A percentile compares a stretch with the other conserved stretches of the same genome.
Evolutionary conservation across 2,888 invertebrate species (phyloP).

Genomic region (Caenorhabditis sulstoni): DNA sequence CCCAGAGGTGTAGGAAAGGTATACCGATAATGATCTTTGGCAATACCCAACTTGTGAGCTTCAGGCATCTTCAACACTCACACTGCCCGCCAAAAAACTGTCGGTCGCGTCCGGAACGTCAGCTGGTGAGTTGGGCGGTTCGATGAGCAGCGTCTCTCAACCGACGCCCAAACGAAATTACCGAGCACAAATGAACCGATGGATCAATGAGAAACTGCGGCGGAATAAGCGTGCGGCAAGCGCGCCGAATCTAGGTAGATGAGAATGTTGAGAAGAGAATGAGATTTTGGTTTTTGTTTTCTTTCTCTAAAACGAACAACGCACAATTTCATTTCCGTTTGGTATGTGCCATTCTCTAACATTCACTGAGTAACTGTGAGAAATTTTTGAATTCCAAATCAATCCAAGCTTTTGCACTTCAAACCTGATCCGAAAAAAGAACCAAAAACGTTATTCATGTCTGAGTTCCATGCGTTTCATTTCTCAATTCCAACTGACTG

Average conservation of each 20-base stretch:
- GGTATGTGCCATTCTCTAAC: slow-evolving; percentile 47
- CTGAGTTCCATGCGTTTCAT: not conserved
- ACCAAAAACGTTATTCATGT: not conserved
- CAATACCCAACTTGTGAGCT: slow-evolving; percentile 11
- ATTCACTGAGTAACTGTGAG: slow-evolving; percentile 1
- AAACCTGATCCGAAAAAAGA: not conserved
- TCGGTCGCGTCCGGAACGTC: slow-evolving; percentile 67
- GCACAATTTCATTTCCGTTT: slow-evolving; percentile 28
- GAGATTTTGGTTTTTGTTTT: too few species aligned
- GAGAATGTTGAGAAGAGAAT: slow-evolving; percentile 5
- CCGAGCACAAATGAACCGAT: slow-evolving; percentile 72
- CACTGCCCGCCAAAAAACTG: slow-evolving; percentile 72
- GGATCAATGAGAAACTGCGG: slow-evolving; percentile 69
- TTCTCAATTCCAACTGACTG: too few species aligned
- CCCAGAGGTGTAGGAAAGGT: slow-evolving; percentile 73
- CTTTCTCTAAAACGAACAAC: too few species aligned
- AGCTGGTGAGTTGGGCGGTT: slow-evolving; percentile 67
- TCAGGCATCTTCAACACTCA: slow-evolving; percentile 74
- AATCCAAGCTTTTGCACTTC: not conserved
- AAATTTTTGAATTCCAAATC: too few species aligned
- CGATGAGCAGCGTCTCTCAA: slow-evolving; percentile 58
- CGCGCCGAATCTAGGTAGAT: slow-evolving; percentile 91
- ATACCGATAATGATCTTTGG: not conserved
- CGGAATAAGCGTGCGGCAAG: slow-evolving; percentile 86
- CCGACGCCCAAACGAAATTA: slow-evolving; percentile 62